These are phyloP conservation scores for Tiliqua scincoides DNA, from an alignment of 2,113 vertebrate genomes.

Conservation along the genomic window DNA sequence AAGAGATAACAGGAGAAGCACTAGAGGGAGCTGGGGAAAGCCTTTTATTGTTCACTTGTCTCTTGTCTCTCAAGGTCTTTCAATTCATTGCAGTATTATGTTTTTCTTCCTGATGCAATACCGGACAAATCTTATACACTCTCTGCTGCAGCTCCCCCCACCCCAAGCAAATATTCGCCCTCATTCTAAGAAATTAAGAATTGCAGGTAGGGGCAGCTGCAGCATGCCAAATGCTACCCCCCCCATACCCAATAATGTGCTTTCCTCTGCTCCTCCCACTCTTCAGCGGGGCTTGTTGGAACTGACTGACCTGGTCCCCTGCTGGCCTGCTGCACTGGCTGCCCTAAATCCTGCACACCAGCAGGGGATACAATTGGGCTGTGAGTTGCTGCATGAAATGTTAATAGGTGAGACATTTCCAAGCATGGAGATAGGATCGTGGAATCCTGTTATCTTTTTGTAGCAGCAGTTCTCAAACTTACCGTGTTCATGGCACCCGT, in stretches of 20 bases:
- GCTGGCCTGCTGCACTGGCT: too few relatives aligned
- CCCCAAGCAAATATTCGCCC: not conserved
- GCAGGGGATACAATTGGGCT: too few relatives aligned
- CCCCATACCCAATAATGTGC: too few relatives aligned
- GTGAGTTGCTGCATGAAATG: not conserved
- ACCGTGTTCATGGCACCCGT: too few relatives aligned
- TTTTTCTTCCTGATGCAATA: not conserved
- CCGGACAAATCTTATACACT: not conserved
- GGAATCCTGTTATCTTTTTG: not conserved
- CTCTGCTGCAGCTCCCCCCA: not conserved
- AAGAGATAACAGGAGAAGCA: conserved; percentile 36
- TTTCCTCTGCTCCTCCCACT: too few relatives aligned
- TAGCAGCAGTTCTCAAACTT: too few relatives aligned
- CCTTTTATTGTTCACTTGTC: conserved; percentile 31
- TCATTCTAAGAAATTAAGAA: not conserved
- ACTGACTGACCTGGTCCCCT: too few relatives aligned
- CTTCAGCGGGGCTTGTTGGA: too few relatives aligned
- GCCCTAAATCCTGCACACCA: too few relatives aligned
- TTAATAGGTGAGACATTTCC: not conserved
- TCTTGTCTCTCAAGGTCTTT: conserved; percentile 37
- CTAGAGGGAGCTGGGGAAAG: not conserved
- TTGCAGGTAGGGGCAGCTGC: too few relatives aligned
- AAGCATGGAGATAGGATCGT: not conserved
- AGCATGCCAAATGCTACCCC: too few relatives aligned
- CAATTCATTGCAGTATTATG: not conserved